These are phyloP conservation scores for Altica lythri DNA, from an alignment of 2,888 invertebrate genomes.

Conservation along the genomic window DNA sequence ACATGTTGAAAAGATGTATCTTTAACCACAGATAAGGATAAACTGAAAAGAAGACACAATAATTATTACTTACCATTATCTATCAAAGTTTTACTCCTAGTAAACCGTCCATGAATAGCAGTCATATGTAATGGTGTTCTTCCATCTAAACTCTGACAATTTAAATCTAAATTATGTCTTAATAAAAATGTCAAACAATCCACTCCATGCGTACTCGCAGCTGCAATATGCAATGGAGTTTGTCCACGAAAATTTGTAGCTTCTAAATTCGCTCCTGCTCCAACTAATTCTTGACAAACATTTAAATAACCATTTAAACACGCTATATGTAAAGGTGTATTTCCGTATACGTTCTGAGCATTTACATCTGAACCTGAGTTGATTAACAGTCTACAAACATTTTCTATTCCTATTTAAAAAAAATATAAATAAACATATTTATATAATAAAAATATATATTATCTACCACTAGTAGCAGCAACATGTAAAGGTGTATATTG, in stretches of 20 bases:
- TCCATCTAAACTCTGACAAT: slow-evolving; percentile 63
- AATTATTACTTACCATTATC: slow-evolving; percentile 58
- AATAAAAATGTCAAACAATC: slow-evolving; percentile 64
- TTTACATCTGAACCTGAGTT: slow-evolving; percentile 63
- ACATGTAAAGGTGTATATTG: slow-evolving; percentile 67
- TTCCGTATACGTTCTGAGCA: slow-evolving; percentile 63
- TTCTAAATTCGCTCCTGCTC: slow-evolving; percentile 58
- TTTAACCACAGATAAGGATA: too few species aligned
- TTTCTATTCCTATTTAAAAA: slow-evolving; percentile 42
- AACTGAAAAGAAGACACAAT: too few species aligned
- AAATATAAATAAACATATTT: too few species aligned
- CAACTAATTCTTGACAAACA: slow-evolving; percentile 61
- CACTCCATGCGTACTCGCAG: slow-evolving; percentile 65
- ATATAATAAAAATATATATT: background rate
- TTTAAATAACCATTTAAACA: slow-evolving; percentile 66
- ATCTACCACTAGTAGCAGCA: slow-evolving; percentile 63
- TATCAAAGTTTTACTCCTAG: slow-evolving; percentile 65
- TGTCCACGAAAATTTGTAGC: slow-evolving; percentile 58
- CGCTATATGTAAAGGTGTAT: slow-evolving; percentile 65
- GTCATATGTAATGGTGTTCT: slow-evolving; percentile 69
- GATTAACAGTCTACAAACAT: slow-evolving; percentile 55
- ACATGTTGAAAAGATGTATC: too few species aligned
- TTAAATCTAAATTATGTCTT: slow-evolving; percentile 60
- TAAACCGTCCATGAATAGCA: slow-evolving; percentile 68
- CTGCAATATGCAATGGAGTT: slow-evolving; percentile 66